phyloP scores from a whole-genome alignment of 2,888 invertebrate genomes.

The Yponomeuta evonymella region DNA sequence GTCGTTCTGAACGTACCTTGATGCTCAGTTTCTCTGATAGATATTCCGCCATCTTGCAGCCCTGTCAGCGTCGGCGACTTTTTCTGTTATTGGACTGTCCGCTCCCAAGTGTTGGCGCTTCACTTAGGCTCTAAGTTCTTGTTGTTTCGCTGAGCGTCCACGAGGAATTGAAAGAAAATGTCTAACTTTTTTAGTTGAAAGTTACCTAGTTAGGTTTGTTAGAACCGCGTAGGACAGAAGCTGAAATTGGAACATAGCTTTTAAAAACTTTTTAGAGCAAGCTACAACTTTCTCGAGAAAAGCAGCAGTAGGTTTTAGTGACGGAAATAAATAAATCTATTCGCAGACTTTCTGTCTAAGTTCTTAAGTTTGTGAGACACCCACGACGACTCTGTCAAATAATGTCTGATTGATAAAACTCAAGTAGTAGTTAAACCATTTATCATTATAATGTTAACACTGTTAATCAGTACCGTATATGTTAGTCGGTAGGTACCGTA shows the following conservation, averaged over 20 bases:
- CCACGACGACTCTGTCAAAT: too few species aligned
- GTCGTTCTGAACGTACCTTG: not conserved
- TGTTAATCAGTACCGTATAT: too few species aligned
- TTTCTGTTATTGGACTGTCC: not conserved
- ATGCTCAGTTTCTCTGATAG: not conserved
- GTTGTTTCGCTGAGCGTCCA: not conserved
- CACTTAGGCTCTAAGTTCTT: not conserved
- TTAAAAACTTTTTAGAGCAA: not conserved
- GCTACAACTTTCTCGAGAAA: too few species aligned
- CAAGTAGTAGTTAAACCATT: too few species aligned
- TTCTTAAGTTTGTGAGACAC: too few species aligned
- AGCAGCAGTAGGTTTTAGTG: too few species aligned
- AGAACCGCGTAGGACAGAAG: not conserved
- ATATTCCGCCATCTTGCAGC: not conserved
- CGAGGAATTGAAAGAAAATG: not conserved
- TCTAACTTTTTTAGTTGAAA: not conserved
- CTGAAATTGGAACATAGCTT: not conserved
- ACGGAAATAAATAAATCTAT: too few species aligned
- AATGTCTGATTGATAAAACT: too few species aligned
- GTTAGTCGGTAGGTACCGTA: too few species aligned
- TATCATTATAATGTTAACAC: too few species aligned
- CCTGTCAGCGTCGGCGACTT: not conserved
- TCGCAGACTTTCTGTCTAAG: too few species aligned
- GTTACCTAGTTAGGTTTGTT: not conserved
- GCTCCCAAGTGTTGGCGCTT: not conserved